phyloP scores from a whole-genome alignment of 2,113 vertebrate species.

The Cyphomyrus plagiostoma region DNA sequence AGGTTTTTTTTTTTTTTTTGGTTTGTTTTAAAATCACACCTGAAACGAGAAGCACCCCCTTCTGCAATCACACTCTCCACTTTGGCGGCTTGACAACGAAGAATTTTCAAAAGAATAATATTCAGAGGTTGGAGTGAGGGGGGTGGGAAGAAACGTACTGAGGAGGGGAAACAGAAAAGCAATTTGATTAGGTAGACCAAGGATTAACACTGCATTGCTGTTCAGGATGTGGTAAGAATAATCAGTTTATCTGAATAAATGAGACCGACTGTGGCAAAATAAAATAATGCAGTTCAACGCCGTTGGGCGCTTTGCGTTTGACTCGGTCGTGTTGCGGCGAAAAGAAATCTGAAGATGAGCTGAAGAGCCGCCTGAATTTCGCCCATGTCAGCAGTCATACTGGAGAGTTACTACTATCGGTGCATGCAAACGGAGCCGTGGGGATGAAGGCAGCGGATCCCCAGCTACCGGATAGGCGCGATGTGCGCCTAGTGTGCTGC shows the following conservation, averaged over 20 bases:
- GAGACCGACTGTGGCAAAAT: neutral
- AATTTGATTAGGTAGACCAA: neutral
- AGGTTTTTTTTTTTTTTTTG: neutral
- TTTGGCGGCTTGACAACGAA: slow-evolving; percentile 99
- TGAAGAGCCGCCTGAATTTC: neutral
- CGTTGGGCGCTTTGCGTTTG: neutral
- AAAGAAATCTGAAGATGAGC: neutral
- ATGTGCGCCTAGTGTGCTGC: neutral
- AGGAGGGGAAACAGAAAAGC: slow-evolving; percentile 40
- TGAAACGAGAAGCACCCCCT: slow-evolving; percentile 99
- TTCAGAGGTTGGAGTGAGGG: slow-evolving; percentile 88
- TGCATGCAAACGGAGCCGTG: neutral
- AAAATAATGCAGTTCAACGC: neutral
- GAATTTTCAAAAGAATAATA: slow-evolving; percentile 99
- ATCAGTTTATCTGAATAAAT: neutral
- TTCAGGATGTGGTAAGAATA: neutral
- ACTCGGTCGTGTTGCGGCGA: neutral
- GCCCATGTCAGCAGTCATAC: neutral
- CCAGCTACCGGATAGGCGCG: neutral
- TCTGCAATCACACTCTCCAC: slow-evolving; percentile 99
- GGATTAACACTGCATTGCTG: slow-evolving; percentile 36
- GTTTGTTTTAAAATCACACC: slow-evolving; percentile 53
- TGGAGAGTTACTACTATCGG: neutral
- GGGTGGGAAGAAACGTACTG: slow-evolving; percentile 66
- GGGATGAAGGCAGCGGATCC: neutral